Percentiles rank a stretch among this genome's conserved stretches.
These are phyloP conservation scores for Sciurus vulgaris DNA, from an alignment of 2,797 vertebrate genomes.

Conservation along the genomic window DNA sequence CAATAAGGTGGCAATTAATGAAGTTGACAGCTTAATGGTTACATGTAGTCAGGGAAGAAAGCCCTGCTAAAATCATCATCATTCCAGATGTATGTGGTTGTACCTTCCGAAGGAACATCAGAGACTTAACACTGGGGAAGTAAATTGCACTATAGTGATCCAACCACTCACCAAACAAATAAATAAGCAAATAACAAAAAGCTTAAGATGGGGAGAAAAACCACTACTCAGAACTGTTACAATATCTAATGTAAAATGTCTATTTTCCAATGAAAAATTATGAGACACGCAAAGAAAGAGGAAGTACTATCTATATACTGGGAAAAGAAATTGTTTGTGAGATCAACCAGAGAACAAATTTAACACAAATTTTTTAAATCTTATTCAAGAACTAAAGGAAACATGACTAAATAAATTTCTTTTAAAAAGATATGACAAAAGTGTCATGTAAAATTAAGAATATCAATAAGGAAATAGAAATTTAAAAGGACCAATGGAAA, in stretches of 20 bases:
- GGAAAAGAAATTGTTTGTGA: not conserved
- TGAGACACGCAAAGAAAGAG: not conserved
- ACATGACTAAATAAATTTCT: not conserved
- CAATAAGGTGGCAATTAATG: no score
- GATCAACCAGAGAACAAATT: not conserved
- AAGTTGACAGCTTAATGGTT: not conserved
- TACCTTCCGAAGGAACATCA: not conserved
- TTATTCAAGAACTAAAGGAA: not conserved
- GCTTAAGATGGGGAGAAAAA: not conserved
- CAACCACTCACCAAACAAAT: not conserved
- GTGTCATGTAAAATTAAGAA: not conserved
- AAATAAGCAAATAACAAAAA: not conserved
- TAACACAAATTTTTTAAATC: not conserved
- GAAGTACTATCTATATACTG: not conserved
- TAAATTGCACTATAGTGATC: not conserved
- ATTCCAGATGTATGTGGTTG: not conserved
- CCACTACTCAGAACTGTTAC: not conserved
- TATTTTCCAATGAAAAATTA: not conserved
- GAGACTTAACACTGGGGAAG: not conserved
- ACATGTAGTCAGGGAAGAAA: not conserved
- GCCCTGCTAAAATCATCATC: not conserved
- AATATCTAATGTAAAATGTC: not conserved
- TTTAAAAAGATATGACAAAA: not conserved
- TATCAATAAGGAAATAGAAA: not conserved
- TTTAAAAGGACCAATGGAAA: not conserved